Evolutionary conservation across 2,113 vertebrate species (phyloP).

Genomic region (Eretmochelys imbricata): DNA sequence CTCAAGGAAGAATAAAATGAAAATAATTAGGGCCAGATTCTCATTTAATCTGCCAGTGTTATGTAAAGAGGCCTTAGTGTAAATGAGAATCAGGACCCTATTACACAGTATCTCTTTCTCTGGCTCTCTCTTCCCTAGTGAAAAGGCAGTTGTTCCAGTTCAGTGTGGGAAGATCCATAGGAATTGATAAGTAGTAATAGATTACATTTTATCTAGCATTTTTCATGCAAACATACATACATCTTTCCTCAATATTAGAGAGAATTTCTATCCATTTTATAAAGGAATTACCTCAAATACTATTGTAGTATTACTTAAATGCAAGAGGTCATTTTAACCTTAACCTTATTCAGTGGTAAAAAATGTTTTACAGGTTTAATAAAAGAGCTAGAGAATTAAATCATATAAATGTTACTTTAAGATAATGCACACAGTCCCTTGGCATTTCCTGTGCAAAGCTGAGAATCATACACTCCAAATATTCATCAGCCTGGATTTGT

Average conservation of each 20-base stretch:
- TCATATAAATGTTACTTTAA: neutral
- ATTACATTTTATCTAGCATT: neutral
- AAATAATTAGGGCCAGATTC: neutral
- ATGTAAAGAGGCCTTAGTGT: neutral
- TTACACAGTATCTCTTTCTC: neutral
- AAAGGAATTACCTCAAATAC: neutral
- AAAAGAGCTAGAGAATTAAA: neutral
- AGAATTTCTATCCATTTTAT: neutral
- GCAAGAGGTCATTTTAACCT: neutral
- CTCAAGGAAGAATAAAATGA: neutral
- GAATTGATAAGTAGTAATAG: neutral
- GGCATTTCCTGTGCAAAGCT: neutral
- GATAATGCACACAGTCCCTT: neutral
- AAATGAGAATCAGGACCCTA: neutral
- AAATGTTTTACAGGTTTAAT: neutral
- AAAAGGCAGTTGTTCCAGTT: neutral
- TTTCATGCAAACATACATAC: neutral
- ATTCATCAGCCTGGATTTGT: neutral
- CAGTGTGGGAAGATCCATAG: neutral
- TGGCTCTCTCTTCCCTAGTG: neutral
- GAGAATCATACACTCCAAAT: neutral
- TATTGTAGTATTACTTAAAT: neutral
- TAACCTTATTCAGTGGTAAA: neutral
- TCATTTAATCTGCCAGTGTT: neutral
- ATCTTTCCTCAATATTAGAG: neutral